phyloP scores from a whole-genome alignment of 2,888 invertebrate genomes.

The Troglohyphantes excavatus region DNA sequence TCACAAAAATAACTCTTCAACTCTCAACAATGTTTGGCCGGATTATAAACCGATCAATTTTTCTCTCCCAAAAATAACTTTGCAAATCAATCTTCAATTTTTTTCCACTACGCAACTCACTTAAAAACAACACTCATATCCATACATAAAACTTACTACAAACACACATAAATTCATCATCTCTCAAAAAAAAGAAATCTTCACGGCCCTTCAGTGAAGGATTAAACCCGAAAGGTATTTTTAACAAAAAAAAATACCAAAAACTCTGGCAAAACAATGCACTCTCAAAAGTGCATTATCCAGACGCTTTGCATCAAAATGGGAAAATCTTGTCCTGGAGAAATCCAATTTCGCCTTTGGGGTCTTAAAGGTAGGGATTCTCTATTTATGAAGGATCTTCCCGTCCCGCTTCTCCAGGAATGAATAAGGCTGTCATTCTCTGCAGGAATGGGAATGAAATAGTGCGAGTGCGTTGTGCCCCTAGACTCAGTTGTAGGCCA shows the following conservation, averaged over 20 bases:
- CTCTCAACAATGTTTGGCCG: no score
- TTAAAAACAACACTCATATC: no score
- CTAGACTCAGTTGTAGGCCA: conserved; percentile 28
- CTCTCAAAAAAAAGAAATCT: neutral
- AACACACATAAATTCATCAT: no score
- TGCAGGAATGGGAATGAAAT: conserved; percentile 51
- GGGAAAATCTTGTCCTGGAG: conserved; percentile 56
- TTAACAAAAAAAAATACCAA: neutral
- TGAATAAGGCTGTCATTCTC: conserved; percentile 48
- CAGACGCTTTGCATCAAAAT: conserved; percentile 61
- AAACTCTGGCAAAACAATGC: conserved; percentile 42
- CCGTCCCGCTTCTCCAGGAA: neutral
- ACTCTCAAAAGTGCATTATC: conserved; percentile 32
- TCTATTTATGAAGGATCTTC: conserved; percentile 35
- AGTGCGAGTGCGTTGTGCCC: conserved; percentile 33
- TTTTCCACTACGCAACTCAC: no score
- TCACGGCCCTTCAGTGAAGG: neutral
- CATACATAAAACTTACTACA: no score
- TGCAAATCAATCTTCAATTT: no score
- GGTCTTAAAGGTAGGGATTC: conserved; percentile 52
- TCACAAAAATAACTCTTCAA: no score
- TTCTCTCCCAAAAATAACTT: no score
- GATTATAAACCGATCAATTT: no score
- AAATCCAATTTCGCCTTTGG: conserved; percentile 60
- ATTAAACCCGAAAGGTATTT: neutral